Base-by-base conservation (phyloP, 2,113 vertebrate genomes). In the Colossoma macropomum region DNA sequence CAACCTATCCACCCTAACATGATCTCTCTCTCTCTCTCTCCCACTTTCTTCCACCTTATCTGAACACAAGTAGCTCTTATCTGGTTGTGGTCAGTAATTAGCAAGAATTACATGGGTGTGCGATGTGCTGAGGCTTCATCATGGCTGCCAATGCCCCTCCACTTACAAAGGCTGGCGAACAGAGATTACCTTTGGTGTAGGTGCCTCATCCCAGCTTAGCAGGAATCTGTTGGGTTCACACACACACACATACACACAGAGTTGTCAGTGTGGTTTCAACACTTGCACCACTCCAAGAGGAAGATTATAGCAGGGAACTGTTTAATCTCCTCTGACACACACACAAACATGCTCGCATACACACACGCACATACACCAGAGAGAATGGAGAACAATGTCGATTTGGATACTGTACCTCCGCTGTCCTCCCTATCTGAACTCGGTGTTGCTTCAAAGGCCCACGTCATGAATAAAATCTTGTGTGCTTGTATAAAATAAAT, bases 1-100 rank as follows among this genome's bases (percentile, higher is more conserved):
- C n/a, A 68, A 30, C 60, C 62, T 60, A 66, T 8, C 32, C 28
- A n/a, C 63, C 25, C 75, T 38, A 45, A 9, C 76, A 38, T 38
- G 16, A 34, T 68, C 30, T 89, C 87, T 89, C 87, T 84, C 70
- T 81, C 88, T 83, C 85, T 30, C 86, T 86, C 88, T 88, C 87
- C n/a, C n/a, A n/a, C n/a, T n/a, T n/a, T 90, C 87, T 91, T 89
- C 89, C 87, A 63, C 84, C 89, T 92, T 92, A 93, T 92, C 91
- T 78, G 86, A 83, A 86, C 75, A 85, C 85, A 88, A 90, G 87
- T 88, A 87, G 85, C 88, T 85, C 89, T 93, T 91, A 91, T 92
- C 91, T 56, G 83, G 82, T 86, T 71, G 79, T 85, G 88, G 90
- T 88, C 89, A 91, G 89, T 92, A 92, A 94, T 92, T 93, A 93